Conservation (phyloP, 2,113 vertebrate genomes). For the Mustela lutreola region DNA sequence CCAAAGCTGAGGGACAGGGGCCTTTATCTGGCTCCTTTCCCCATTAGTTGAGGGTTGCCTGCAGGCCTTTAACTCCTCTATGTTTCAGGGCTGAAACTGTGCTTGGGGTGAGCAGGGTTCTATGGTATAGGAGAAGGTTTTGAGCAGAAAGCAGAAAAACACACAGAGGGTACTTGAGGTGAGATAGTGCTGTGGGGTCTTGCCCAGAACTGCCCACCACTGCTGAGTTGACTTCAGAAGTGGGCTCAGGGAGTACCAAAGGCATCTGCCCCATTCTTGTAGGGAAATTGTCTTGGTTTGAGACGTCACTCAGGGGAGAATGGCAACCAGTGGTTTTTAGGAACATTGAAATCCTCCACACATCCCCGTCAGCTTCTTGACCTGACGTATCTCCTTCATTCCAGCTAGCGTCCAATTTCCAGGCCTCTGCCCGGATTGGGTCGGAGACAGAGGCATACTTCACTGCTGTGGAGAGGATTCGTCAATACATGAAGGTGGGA, state of each 20-base stretch:
- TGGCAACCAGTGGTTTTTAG: not conserved
- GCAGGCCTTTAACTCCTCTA: accelerated
- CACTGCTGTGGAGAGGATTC: slow-evolving; percentile 87
- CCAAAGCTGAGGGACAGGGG: not conserved
- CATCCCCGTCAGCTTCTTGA: not conserved
- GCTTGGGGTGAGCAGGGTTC: not conserved
- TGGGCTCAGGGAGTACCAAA: not conserved
- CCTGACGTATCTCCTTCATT: not conserved
- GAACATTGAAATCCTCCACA: accelerated
- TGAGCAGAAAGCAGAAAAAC: not conserved
- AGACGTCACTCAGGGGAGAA: not conserved
- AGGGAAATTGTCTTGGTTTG: not conserved
- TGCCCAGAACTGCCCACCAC: accelerated
- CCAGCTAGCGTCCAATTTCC: slow-evolving; percentile 86
- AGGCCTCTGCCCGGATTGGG: slow-evolving; percentile 79
- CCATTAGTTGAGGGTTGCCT: not conserved
- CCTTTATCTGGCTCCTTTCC: not conserved
- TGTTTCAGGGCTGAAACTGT: not conserved
- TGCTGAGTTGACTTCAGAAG: not conserved
- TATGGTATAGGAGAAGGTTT: not conserved
- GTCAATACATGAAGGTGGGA: slow-evolving; percentile 87
- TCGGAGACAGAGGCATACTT: slow-evolving; percentile 88
- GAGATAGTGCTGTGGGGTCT: not conserved
- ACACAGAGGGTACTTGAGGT: not conserved
- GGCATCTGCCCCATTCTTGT: not conserved